phyloP scores from a whole-genome alignment of 2,888 invertebrate species.

The Dromius quadrimaculatus region DNA sequence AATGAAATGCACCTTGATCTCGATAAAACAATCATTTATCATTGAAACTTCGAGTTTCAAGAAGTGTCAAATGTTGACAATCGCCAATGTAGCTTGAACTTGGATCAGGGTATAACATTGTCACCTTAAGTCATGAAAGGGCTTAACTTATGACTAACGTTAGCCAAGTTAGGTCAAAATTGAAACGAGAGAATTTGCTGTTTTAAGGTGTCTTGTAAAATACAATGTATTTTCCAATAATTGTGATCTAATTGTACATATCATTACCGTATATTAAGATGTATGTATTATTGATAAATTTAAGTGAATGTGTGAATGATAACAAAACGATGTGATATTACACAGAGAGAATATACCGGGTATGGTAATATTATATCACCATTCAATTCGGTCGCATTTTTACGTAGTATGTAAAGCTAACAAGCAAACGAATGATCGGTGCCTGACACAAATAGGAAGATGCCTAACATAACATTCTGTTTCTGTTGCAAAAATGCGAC shows the following conservation, averaged over 20 bases:
- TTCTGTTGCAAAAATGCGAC: slow-evolving; percentile 26
- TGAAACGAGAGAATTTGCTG: slow-evolving; percentile 5
- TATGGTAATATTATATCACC: slow-evolving; percentile 37
- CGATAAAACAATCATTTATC: background rate
- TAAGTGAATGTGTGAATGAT: slow-evolving; percentile 17
- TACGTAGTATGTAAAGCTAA: background rate
- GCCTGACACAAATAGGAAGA: slow-evolving; percentile 31
- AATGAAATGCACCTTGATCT: background rate
- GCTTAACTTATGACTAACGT: slow-evolving; percentile 46
- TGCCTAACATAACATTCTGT: slow-evolving; percentile 9
- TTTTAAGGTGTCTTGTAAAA: slow-evolving; percentile 34
- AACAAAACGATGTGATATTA: slow-evolving; percentile 30
- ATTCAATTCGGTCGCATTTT: slow-evolving; percentile 36
- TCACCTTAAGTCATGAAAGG: slow-evolving; percentile 36
- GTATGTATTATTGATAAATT: slow-evolving; percentile 29
- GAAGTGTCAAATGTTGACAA: slow-evolving; percentile 5
- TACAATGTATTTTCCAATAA: slow-evolving; percentile 35
- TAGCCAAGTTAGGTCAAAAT: slow-evolving; percentile 18
- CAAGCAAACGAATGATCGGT: too few relatives aligned
- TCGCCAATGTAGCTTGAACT: slow-evolving; percentile 36
- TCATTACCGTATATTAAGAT: slow-evolving; percentile 32
- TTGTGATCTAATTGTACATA: slow-evolving; percentile 37
- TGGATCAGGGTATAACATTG: slow-evolving; percentile 24
- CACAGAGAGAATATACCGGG: slow-evolving; percentile 22
- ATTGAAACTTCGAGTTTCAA: background rate